Percentiles rank a stretch among this genome's conserved stretches.
Evolutionary conservation across 1,140 invertebrate species (phyloP).

Genomic region (Radopholus similis): DNA sequence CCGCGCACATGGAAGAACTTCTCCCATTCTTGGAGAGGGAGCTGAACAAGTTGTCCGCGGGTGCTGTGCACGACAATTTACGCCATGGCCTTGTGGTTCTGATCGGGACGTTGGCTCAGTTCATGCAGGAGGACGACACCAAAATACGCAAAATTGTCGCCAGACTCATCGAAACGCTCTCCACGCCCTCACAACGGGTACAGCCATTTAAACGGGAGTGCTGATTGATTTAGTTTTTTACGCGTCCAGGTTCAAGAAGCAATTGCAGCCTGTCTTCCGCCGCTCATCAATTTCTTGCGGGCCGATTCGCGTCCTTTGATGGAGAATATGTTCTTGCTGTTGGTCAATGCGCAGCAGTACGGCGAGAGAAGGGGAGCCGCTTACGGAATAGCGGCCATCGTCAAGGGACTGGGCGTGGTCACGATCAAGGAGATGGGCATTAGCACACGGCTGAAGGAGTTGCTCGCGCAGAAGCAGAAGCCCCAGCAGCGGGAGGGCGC

Average conservation of each 20-base stretch:
- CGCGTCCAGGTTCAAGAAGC: slow-evolving; percentile 91
- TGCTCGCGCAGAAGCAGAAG: slow-evolving; percentile 94
- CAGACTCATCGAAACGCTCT: slow-evolving; percentile 81
- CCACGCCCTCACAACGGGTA: slow-evolving; percentile 89
- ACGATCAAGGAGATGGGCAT: slow-evolving; percentile 68
- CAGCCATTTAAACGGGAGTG: not conserved
- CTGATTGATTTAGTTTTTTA: no score
- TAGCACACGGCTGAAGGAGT: slow-evolving; percentile 65
- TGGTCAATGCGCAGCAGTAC: slow-evolving; percentile 89
- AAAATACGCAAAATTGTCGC: slow-evolving; percentile 86
- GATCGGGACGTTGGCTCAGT: slow-evolving; percentile 89
- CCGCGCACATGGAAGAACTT: slow-evolving; percentile 66
- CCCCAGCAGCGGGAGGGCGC: slow-evolving; percentile 87
- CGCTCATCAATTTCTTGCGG: slow-evolving; percentile 83
- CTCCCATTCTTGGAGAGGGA: slow-evolving; percentile 68
- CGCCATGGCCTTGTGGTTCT: slow-evolving; percentile 91
- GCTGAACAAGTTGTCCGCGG: slow-evolving; percentile 78
- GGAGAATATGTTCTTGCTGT: slow-evolving; percentile 77
- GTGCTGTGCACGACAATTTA: slow-evolving; percentile 84
- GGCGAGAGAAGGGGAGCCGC: slow-evolving; percentile 89
- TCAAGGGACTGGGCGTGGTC: slow-evolving; percentile 84
- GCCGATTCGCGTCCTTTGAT: slow-evolving; percentile 81
- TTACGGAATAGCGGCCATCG: slow-evolving; percentile 78
- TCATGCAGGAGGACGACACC: slow-evolving; percentile 83
- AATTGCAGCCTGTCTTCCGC: slow-evolving; percentile 89